Conservation (phyloP, 1,140 invertebrate genomes). For the Phymorhynchus buccinoides region DNA sequence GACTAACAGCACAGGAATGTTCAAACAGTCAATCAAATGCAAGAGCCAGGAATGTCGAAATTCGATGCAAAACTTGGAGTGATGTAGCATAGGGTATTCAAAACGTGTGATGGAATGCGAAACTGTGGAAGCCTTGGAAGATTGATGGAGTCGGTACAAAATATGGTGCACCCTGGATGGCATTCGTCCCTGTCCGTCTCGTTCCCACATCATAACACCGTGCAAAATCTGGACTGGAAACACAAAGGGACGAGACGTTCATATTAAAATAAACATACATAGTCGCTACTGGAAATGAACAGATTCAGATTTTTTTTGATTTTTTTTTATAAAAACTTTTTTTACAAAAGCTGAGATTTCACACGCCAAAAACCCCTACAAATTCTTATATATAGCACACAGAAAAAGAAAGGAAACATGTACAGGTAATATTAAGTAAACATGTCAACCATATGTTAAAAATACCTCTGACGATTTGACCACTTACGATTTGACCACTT, state of each 20-base stretch:
- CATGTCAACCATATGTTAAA: too few relatives aligned
- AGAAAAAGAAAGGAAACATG: neutral
- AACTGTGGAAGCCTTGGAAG: neutral
- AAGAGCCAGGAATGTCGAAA: neutral
- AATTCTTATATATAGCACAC: neutral
- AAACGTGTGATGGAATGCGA: neutral
- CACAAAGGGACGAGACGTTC: neutral
- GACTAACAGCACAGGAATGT: too few relatives aligned
- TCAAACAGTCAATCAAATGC: neutral
- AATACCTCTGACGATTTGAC: too few relatives aligned
- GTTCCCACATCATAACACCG: constrained; percentile 47
- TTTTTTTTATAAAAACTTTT: too few relatives aligned
- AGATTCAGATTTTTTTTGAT: neutral
- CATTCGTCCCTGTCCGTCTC: neutral
- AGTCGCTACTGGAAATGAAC: neutral
- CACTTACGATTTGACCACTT: too few relatives aligned
- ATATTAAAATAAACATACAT: neutral
- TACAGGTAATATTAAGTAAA: too few relatives aligned
- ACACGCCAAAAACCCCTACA: neutral
- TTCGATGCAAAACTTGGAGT: neutral
- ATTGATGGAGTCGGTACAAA: neutral
- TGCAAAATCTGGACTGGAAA: constrained; percentile 53
- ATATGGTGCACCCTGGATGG: neutral
- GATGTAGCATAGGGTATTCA: neutral
- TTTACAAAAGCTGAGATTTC: too few relatives aligned